Conservation (phyloP, 2,113 vertebrate species). For the Scopus umbretta region DNA sequence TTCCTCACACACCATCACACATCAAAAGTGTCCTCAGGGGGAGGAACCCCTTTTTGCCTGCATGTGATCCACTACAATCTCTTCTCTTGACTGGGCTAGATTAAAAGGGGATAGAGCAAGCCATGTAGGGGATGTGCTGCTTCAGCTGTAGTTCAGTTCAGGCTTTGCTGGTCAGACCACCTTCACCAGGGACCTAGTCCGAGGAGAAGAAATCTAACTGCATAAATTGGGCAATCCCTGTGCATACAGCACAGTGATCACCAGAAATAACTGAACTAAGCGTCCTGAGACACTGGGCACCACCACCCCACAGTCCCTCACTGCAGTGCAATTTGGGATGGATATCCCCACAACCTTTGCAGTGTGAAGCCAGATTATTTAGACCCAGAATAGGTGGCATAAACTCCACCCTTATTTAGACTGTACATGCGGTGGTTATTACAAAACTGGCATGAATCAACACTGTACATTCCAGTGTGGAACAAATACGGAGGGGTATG, state of each 20-base stretch:
- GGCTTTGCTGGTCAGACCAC: neutral
- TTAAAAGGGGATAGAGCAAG: neutral
- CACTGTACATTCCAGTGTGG: neutral
- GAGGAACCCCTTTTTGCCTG: neutral
- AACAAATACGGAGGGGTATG: neutral
- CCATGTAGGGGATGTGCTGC: neutral
- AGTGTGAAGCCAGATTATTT: neutral
- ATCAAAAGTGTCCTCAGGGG: neutral
- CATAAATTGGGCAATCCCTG: neutral
- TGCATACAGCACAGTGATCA: neutral
- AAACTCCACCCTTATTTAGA: neutral
- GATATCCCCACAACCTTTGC: neutral
- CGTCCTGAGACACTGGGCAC: neutral
- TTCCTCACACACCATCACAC: neutral
- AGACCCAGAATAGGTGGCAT: neutral
- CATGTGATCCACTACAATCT: neutral
- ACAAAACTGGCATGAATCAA: neutral
- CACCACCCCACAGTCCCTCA: too few relatives aligned
- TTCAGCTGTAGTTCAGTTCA: neutral
- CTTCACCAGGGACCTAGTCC: neutral
- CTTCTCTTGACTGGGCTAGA: neutral
- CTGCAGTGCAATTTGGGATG: neutral
- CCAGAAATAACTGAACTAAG: neutral
- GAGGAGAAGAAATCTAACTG: neutral
- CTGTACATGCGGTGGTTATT: accelerated